A percentile compares a stretch with the other conserved stretches of the same genome.
phyloP scores from a whole-genome alignment of 2,113 vertebrate genomes.

The Esox niger region DNA sequence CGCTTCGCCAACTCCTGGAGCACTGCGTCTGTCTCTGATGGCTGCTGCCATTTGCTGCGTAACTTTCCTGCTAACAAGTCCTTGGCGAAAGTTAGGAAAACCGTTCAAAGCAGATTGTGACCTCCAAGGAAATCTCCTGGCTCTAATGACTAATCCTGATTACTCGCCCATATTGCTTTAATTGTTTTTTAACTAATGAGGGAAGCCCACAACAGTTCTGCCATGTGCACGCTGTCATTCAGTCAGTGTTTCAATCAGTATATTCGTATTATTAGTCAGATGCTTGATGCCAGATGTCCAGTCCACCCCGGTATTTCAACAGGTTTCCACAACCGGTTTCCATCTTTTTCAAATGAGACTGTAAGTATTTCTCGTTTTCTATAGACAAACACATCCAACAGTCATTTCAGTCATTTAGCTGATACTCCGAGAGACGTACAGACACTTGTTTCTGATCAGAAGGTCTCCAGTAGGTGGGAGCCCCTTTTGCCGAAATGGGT shows the following conservation, averaged over 20 bases:
- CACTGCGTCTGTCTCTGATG: background rate
- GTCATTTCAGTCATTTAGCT: too few relatives aligned
- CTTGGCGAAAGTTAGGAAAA: constrained; percentile 2
- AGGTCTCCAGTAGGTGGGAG: too few relatives aligned
- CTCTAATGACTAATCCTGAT: background rate
- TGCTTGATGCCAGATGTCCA: background rate
- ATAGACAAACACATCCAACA: too few relatives aligned
- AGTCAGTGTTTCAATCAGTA: background rate
- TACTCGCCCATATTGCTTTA: background rate
- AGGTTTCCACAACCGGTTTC: background rate
- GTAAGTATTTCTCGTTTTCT: background rate
- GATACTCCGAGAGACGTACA: too few relatives aligned
- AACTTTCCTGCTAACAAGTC: background rate
- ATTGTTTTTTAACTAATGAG: background rate
- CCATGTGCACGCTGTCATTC: background rate
- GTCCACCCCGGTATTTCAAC: too few relatives aligned
- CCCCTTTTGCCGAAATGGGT: too few relatives aligned
- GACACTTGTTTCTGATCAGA: too few relatives aligned
- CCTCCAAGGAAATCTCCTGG: background rate
- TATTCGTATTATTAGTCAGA: constrained; percentile 4
- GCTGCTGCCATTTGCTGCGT: background rate
- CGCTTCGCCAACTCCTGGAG: background rate
- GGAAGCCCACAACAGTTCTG: background rate
- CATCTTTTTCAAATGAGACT: background rate
- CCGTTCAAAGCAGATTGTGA: background rate